Percentiles rank a stretch among this genome's conserved stretches.
Conservation (phyloP, 2,797 vertebrate genomes). For the Syngnathus rostellatus region DNA sequence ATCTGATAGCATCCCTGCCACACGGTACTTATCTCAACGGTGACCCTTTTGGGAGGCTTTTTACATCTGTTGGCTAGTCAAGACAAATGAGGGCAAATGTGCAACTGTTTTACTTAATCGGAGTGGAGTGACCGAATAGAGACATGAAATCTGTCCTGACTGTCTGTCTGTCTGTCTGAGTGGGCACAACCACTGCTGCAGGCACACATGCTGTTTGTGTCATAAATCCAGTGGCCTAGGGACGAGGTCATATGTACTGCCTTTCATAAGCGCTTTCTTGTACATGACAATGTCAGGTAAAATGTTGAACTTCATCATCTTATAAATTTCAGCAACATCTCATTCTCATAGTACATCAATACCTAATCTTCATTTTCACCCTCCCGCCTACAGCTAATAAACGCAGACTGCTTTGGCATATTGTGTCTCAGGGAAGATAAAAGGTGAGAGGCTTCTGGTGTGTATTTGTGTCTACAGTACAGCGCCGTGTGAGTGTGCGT, state of each 20-base stretch:
- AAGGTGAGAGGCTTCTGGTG: slow-evolving; percentile 45
- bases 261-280: slow-evolving; percentile 43
- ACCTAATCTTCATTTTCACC: slow-evolving; percentile 54
- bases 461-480: slow-evolving; percentile 40
- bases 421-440: slow-evolving; percentile 43
- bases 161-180: slow-evolving; percentile 37
- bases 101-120: slow-evolving; percentile 34
- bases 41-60: slow-evolving; percentile 33
- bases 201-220: slow-evolving; percentile 49
- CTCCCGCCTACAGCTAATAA: slow-evolving; percentile 44
- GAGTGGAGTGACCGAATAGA: slow-evolving; percentile 26
- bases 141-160: slow-evolving; percentile 22
- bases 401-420: slow-evolving; percentile 39
- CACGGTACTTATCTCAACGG: slow-evolving; percentile 48
- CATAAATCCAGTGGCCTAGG: slow-evolving; percentile 45
- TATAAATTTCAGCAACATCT: slow-evolving; percentile 38
- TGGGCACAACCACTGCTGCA: slow-evolving; percentile 38
- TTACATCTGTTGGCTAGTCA: slow-evolving; percentile 67
- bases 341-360: slow-evolving; percentile 55
- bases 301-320: slow-evolving; percentile 61
- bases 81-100: slow-evolving; percentile 58
- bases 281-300: slow-evolving; percentile 60
- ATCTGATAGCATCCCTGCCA: slow-evolving; percentile 63
- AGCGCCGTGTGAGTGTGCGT: slow-evolving; percentile 32
- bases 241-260: slow-evolving; percentile 53